Evolutionary conservation across 2,113 vertebrate genomes (phyloP).

Genomic region (Oncorhynchus clarkii): DNA sequence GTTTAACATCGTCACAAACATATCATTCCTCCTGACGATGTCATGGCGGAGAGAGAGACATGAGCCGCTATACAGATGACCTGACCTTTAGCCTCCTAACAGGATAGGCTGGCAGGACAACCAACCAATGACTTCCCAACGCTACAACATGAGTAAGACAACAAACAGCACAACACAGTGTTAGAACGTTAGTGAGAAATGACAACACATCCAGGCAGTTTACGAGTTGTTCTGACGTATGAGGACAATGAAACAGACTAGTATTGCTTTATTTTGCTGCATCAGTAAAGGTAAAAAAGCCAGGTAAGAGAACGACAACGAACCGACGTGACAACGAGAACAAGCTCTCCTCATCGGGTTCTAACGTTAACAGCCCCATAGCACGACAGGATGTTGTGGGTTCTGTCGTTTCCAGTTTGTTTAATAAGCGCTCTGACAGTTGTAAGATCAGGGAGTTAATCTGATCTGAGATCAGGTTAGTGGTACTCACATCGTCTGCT

Average conservation of each 20-base stretch:
- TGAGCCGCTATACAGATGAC: not conserved
- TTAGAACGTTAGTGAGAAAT: constrained; percentile 16
- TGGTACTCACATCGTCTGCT: constrained; percentile 89
- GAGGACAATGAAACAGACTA: too few species aligned
- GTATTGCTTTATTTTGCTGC: too few species aligned
- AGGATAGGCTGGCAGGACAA: not conserved
- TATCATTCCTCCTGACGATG: constrained; percentile 4
- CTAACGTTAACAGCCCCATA: too few species aligned
- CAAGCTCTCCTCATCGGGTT: too few species aligned
- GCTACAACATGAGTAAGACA: not conserved
- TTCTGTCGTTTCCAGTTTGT: too few species aligned
- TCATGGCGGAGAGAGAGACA: not conserved
- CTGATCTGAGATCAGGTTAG: too few species aligned
- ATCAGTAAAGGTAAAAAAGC: too few species aligned
- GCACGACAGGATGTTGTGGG: too few species aligned
- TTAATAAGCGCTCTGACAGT: too few species aligned
- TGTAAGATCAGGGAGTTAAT: not conserved
- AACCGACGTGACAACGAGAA: too few species aligned
- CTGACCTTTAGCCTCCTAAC: not conserved
- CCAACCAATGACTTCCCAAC: not conserved
- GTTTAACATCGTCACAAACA: constrained; percentile 19
- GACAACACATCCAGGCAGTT: not conserved
- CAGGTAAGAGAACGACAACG: too few species aligned
- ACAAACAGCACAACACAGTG: constrained; percentile 2
- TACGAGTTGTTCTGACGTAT: too few species aligned